Base-by-base conservation (phyloP, 1,140 invertebrate genomes). In the Rhizoglyphus robini region DNA sequence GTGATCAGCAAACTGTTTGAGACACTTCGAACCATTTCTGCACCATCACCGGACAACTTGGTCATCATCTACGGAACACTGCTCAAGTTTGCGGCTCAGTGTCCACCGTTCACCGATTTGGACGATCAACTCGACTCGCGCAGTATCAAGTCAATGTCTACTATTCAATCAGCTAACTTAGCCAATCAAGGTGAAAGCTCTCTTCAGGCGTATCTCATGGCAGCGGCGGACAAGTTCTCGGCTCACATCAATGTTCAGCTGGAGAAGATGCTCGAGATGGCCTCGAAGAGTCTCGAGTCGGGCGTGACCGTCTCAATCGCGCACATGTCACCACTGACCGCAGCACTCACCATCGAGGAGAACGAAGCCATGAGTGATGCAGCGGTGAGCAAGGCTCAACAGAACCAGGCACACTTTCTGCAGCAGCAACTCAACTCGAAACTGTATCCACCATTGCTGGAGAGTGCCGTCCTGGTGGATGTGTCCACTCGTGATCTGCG, bases 391-490 rank as follows among this genome's bases (percentile, higher is more conserved):
- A 32, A 29, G 15, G 58, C 15, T n/a, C 58, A 60, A 46, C 58
- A 60, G 27, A 15, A 41, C 25, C 58, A 2, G 29, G 15, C 13
- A 18, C 58, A 60, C 83, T 84, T 15, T 87, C 87, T 81, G 81
- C 81, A 67, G 77, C 83, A 47, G 82, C 83, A 38, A 83, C 83
- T 64, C 79, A 83, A 63, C 78, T 84, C 1, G 85, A 87, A 73
- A 77, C 80, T 46, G 83, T 36, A 25, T 51, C 23, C 41, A 60
- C 65, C 51, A 70, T 70, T 69, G 63, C 78, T 79, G 46, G 74
- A 86, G 82, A 86, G 83, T 72, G 84, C 84, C 15, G 82, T 87
- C 4, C 81, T 81, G 70, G 84, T 89, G 0, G 84, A 86, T 68
- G 80, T 81, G 67, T 83, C 82, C 65, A 79, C 89, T 15, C 75